Evolutionary conservation across 1,140 invertebrate genomes (phyloP), one percentile per base, ranked within the genome.

Genomic region (Drosophila saltans): DNA sequence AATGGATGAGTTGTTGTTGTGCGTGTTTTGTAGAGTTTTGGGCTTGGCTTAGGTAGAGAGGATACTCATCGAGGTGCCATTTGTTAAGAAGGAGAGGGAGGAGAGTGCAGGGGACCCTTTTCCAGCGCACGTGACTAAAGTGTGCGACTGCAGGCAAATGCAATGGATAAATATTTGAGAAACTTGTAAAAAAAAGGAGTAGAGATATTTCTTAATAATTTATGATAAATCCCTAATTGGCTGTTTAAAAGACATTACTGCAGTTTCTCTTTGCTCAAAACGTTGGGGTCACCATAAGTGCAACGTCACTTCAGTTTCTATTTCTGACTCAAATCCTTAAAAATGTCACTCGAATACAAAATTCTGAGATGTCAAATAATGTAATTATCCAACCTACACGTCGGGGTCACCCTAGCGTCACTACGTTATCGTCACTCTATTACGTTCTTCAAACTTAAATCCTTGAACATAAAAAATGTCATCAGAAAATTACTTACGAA

Each of bases 121-220:
- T 21, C 21, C 16, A 48, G 6, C 16, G 83, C 85, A 88, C 84
- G 84, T 88, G 84, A 88, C 84, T 58, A 11, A 84, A 84, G 84
- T 84, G 84, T 84, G 84, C 65, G 21, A 9, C 21, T 48, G n/a
- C 64, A n/a, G n/a, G 45, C 64, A 8, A 75, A 62, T 66, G 57
- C 72, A 56, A 48, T 62, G n/a, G 7, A 41, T 45, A 56, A 58
- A 36, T 62, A 28, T 61, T 52, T 63, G 48, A 48, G n/a, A 43
- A 59, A n/a, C 28, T 39, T 61, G 16, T 0, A 1, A 36, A 36
- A 65, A 63, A 52, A 21, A 2, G 4, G 24, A 68, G 8, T 57
- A 56, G 8, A 26, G 10, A 52, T 21, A 26, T 3, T 26, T 9
- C 8, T 10, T 52, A 52, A 26, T 26, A 26, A 52, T 52, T 10